Conservation (phyloP, 2,113 vertebrate genomes). For the Morone saxatilis region DNA sequence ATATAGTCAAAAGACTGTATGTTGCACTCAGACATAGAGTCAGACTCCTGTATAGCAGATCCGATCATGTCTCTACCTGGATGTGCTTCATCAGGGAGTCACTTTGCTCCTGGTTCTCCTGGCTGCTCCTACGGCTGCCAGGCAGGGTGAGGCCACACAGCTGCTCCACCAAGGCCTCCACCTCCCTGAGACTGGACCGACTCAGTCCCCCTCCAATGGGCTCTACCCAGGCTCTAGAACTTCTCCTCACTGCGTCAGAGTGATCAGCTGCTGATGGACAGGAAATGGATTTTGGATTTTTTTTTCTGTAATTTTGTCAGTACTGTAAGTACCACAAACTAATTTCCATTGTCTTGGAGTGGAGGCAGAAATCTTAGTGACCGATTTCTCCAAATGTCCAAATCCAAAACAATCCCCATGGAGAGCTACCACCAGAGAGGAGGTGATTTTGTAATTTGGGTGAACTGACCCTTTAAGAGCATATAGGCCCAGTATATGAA, state of each 20-base stretch:
- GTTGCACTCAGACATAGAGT: not conserved
- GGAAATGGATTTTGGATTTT: not conserved
- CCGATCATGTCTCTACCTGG: slow-evolving; percentile 82
- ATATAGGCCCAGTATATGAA: not conserved
- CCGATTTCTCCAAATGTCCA: not conserved
- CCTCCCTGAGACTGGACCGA: slow-evolving; percentile 50
- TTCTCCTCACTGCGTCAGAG: not conserved
- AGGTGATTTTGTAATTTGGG: not conserved
- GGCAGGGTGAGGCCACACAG: slow-evolving; percentile 59
- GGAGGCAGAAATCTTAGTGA: slow-evolving; percentile 1
- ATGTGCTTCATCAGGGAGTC: slow-evolving; percentile 87
- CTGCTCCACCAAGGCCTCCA: slow-evolving; percentile 57
- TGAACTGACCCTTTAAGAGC: not conserved
- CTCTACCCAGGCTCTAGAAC: slow-evolving; percentile 31
- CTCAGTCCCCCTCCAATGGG: slow-evolving; percentile 44
- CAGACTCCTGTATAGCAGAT: not conserved
- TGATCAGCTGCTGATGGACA: slow-evolving; percentile 3
- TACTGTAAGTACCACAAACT: not conserved
- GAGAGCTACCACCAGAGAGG: not conserved
- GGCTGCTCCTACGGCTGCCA: slow-evolving; percentile 56
- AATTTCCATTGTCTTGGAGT: not conserved
- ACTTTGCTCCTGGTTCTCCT: slow-evolving; percentile 20
- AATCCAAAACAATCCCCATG: not conserved
- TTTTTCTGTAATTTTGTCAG: not conserved
- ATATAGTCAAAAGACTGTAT: not conserved